Evolutionary conservation across 1,140 invertebrate species (phyloP), one percentile per base, ranked within the genome.

Genomic region (Coelopa frigida): DNA sequence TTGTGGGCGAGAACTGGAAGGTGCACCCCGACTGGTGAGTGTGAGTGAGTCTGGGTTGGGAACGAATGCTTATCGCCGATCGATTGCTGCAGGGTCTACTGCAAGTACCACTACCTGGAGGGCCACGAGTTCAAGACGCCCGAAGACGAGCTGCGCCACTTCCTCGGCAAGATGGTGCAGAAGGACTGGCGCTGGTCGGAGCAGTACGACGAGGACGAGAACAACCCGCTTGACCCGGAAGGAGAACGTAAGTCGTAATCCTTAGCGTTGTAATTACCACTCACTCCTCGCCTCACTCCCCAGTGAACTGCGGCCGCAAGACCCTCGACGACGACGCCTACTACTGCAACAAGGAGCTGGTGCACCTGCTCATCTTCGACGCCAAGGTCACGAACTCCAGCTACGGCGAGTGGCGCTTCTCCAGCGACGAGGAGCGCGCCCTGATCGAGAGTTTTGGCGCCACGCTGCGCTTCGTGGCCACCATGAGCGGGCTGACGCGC

Each of bases 291-390:
- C 50, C 12, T 39, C 22, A 1, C 6, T 43, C 31, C 33, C 1
- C 24, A 62, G 76, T 73, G 18, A 75, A 82, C 46, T 87, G 84
- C 48, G 76, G 78, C 2, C 72, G 76, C 29, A 78, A 77, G 32
- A 77, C 75, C 1, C 67, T 83, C 1, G 73, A 75, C 0, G 76
- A 79, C 48, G 77, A 87, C 46, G 82, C 83, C 55, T 87, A 87
- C 54, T 88, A 87, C 40, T 89, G 85, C 58, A 92, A 93, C 58
- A 81, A 83, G 60, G 85, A 93, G 55, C 69, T 94, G 23, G 81
- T 94, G 37, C 82, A 92, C 50, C 74, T 88, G 48, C 68, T 94
- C 14, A 80, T 93, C 5, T 92, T 93, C 61, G 91, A 94, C 63
- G 90, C 90, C 0, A 86, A 84, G 63, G 64, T 84, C 1, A 88